A percentile compares a stretch with the other conserved stretches of the same genome.
Evolutionary conservation across 2,888 invertebrate genomes (phyloP).

Genomic region (Tridacna crocea): DNA sequence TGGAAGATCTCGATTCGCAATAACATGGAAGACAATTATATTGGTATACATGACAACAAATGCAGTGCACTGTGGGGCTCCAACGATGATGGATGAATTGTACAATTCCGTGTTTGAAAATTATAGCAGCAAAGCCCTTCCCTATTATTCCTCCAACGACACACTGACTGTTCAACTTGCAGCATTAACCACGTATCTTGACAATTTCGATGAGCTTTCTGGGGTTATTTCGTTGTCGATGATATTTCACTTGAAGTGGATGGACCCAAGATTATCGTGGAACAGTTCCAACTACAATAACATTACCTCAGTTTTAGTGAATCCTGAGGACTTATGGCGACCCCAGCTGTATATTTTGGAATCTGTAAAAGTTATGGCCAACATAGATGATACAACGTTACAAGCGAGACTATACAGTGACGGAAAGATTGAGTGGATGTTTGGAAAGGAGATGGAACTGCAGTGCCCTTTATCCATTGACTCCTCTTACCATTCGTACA

Average conservation of each 20-base stretch:
- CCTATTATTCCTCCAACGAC: background rate
- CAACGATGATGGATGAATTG: background rate
- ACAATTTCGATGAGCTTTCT: constrained; percentile 47
- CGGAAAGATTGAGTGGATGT: too few species aligned
- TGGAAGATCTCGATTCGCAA: too few species aligned
- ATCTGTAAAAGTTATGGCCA: too few species aligned
- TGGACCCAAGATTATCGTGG: constrained; percentile 40
- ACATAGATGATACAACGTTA: too few species aligned
- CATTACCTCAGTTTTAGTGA: constrained; percentile 12
- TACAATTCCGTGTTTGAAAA: background rate
- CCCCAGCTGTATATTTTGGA: constrained; percentile 35
- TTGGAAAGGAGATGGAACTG: too few species aligned
- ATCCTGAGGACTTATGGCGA: constrained; percentile 37
- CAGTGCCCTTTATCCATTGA: too few species aligned
- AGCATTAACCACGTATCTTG: constrained; percentile 18
- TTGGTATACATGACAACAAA: too few species aligned
- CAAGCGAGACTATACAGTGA: too few species aligned
- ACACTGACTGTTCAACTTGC: constrained; percentile 1
- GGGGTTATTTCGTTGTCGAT: constrained; percentile 31
- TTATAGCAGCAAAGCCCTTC: constrained; percentile 30
- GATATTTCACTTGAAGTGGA: constrained; percentile 20
- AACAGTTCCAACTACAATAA: constrained; percentile 17
- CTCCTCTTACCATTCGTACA: too few species aligned
- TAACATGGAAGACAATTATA: too few species aligned
- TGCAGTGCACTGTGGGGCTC: constrained; percentile 1